These are phyloP conservation scores for Ifrita kowaldi DNA, from an alignment of 2,113 vertebrate genomes.

Conservation along the genomic window DNA sequence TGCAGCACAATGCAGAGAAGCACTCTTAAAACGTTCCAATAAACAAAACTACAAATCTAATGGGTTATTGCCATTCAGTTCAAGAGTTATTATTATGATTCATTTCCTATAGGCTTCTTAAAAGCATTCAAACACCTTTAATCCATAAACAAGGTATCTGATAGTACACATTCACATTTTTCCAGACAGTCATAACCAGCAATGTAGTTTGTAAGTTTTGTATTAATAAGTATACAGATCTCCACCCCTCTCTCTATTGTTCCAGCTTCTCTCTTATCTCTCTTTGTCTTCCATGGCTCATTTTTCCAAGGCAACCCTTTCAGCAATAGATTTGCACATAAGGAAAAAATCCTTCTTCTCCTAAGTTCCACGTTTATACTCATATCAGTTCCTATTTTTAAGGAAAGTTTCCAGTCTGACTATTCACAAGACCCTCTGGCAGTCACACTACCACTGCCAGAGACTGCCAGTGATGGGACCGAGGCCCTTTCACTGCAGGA, in stretches of 20 bases:
- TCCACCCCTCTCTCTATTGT: background rate
- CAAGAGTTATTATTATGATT: background rate
- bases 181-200: background rate
- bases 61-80: background rate
- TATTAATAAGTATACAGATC: background rate
- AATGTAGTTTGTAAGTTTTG: rapidly evolving
- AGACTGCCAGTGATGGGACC: background rate
- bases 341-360: background rate
- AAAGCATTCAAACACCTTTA: background rate
- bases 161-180: background rate
- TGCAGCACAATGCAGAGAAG: rapidly evolving
- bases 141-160: background rate
- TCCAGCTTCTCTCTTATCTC: background rate
- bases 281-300: background rate
- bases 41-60: background rate
- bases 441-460: background rate
- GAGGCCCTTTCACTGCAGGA: background rate
- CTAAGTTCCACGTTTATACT: background rate
- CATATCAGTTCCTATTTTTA: background rate
- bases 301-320: background rate
- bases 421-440: background rate
- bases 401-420: background rate
- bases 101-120: background rate
- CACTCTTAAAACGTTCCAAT: background rate
- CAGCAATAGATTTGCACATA: background rate